A percentile compares a stretch with the other conserved stretches of the same genome.
Evolutionary conservation across 30 jellyfish, hydroid and myxozoan species (phyloP).

Genomic region (Nemopilema nomurai): DNA sequence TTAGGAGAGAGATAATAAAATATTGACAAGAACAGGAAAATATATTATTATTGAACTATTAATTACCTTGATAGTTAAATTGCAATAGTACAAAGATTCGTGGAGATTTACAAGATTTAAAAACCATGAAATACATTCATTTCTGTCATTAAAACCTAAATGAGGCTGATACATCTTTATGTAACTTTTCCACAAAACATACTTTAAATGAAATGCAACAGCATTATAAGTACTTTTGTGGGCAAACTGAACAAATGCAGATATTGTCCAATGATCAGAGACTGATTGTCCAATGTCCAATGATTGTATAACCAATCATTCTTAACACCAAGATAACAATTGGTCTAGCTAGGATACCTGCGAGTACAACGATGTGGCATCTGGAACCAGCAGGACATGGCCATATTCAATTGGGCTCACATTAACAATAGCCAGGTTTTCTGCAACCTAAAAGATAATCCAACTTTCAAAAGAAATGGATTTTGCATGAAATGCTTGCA

Average conservation of each 20-base stretch:
- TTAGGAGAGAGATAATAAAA: slow-evolving; percentile 1
- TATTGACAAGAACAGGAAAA: no score
- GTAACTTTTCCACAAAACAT: no score
- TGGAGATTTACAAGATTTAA: no score
- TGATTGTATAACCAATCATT: not conserved
- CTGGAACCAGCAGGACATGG: slow-evolving; percentile 86
- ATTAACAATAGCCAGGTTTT: slow-evolving; percentile 63
- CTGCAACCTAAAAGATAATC: slow-evolving; percentile 10
- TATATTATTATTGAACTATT: no score
- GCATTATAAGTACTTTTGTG: no score
- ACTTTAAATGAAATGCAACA: no score
- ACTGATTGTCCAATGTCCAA: not conserved
- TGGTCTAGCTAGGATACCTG: slow-evolving; percentile 38
- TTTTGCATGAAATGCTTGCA: not conserved
- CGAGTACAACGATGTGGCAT: slow-evolving; percentile 37
- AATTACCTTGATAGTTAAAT: no score
- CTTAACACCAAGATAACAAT: not conserved
- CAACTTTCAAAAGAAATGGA: not conserved
- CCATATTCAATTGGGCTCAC: slow-evolving; percentile 96
- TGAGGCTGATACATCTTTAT: no score
- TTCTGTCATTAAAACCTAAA: no score
- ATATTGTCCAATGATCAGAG: not conserved
- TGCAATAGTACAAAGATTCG: no score
- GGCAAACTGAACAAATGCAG: no score
- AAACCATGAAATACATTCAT: no score